Base-by-base conservation (phyloP, 2,113 vertebrate species). In the Takifugu flavidus region DNA sequence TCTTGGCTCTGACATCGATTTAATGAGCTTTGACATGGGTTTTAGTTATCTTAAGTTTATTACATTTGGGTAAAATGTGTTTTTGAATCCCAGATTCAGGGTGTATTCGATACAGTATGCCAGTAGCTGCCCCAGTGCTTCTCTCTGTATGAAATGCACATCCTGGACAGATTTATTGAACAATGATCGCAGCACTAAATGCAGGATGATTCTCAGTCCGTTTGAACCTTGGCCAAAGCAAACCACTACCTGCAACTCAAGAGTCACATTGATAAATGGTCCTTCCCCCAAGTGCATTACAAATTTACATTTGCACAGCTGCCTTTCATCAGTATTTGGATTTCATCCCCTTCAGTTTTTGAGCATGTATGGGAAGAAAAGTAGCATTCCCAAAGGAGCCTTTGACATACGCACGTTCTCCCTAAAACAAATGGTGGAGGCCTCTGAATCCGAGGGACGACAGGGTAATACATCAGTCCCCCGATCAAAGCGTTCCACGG, bases 391-490 rank as follows among this genome's bases (percentile, higher is more conserved):
- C 69, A 73, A 46, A 61, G 69, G 83, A 72, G 49, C 55, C 55
- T 74, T 83, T 77, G 63, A 59, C 63, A 70, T 69, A 39, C 55
- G 44, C 59, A 60, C 53, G 51, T 77, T 78, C 63, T 70, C 62
- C 72, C 75, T 49, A 79, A 83, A 90, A 86, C 67, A 75, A 83
- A 74, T 51, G 49, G 74, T 68, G 67, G 77, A 77, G 62, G 62
- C 78, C 84, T 85, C 84, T 88, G 85, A 88, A 90, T 88, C 82
- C 83, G 82, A 84, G 70, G 70, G 76, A 73, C 84, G 82, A 86
- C 75, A 75, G 80, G 66, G 85, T 82, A 82, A 90, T 88, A 82
- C 75, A 86, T 88, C 86, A 86, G 78, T 56, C 77, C 20, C 67
- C 70, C 63, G 73, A 90, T 89, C 83, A 90, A 83, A 84, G 79